A percentile compares a stretch with the other conserved stretches of the same genome.
Evolutionary conservation across 2,113 vertebrate genomes (phyloP).

Genomic region (Labrus mixtus): DNA sequence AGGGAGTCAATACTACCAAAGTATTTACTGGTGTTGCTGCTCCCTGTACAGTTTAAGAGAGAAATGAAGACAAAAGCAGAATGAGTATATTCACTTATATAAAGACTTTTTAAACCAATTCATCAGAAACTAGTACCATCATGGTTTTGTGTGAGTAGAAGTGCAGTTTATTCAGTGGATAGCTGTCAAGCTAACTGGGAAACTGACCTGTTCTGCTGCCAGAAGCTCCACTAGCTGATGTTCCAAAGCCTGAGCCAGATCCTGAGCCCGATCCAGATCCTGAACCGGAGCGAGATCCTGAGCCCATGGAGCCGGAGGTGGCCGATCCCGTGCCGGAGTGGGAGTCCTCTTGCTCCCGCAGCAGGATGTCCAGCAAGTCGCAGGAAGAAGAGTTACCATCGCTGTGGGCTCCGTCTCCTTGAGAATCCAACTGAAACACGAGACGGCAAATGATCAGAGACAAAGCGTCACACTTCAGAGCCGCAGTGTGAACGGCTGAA

Average conservation of each 20-base stretch:
- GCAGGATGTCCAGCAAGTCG: constrained; percentile 88
- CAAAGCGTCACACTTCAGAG: neutral
- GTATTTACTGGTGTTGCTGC: constrained; percentile 92
- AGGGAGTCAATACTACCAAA: constrained; percentile 93
- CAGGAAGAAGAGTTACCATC: constrained; percentile 89
- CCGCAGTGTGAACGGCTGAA: neutral
- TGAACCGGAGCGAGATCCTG: constrained; percentile 70
- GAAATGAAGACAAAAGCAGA: neutral
- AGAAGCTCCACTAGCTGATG: constrained; percentile 78
- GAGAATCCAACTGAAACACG: constrained; percentile 67
- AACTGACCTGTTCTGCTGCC: constrained; percentile 88
- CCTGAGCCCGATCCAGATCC: constrained; percentile 52
- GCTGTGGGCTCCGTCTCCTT: constrained; percentile 73
- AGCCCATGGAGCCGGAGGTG: constrained; percentile 82
- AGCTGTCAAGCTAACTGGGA: neutral
- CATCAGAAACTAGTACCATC: neutral
- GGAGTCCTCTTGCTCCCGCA: constrained; percentile 89
- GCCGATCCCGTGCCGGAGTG: constrained; percentile 89
- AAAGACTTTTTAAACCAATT: neutral
- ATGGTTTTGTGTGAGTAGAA: neutral
- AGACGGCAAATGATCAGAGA: constrained; percentile 1
- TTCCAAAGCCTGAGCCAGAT: constrained; percentile 80
- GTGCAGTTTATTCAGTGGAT: fast-evolving
- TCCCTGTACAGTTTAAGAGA: constrained; percentile 74
- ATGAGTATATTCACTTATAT: neutral